Evolutionary conservation across 37 sponge, comb jelly and placozoan genomes (phyloP), one percentile per base, ranked within the genome.

Genomic region (Diacarnus erythraeanus): DNA sequence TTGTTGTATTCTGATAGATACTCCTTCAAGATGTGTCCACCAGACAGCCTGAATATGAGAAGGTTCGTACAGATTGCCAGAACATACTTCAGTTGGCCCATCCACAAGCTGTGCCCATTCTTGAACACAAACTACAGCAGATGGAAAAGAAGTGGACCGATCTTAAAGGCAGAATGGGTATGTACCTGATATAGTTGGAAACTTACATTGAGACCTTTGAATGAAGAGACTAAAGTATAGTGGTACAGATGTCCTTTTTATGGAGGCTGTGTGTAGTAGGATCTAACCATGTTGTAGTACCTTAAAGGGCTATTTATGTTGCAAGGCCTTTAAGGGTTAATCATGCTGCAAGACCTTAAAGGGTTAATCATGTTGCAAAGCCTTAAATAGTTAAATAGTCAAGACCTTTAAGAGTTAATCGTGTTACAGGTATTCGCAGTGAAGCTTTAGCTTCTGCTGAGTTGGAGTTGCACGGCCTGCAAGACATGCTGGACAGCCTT

Each of bases 401-500:
- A n/a, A n/a, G n/a, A n/a, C n/a, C n/a, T n/a, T n/a, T n/a, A n/a
- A n/a, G n/a, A n/a, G n/a, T n/a, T n/a, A n/a, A n/a, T n/a, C n/a
- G n/a, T n/a, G n/a, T n/a, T n/a, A 10, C 56, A 85, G 77, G 82
- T 23, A 42, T 71, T 21, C 77, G 82, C 0, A 83, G 84, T 69
- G 92, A 91, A 72, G 92, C 75, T 8, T 66, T 87, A 29, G 79
- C 89, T 20, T 75, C 75, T 2, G 78, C 77, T 15, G 61, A 83
- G 57, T 67, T 93, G 66, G 87, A 86, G 65, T 57, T 93, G 31
- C 87, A 85, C 21, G 94, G 94, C 35, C 77, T 89, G 33, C 93
- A 96, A 80, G 86, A 92, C 56, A 83, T 90, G 77, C 41, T 96
- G 74, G 93, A 90, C 59, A 76, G 78, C 10, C 84, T 94, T 31